Conservation (phyloP, 2,797 vertebrate genomes). For the Hapalemur alaotrensis region DNA sequence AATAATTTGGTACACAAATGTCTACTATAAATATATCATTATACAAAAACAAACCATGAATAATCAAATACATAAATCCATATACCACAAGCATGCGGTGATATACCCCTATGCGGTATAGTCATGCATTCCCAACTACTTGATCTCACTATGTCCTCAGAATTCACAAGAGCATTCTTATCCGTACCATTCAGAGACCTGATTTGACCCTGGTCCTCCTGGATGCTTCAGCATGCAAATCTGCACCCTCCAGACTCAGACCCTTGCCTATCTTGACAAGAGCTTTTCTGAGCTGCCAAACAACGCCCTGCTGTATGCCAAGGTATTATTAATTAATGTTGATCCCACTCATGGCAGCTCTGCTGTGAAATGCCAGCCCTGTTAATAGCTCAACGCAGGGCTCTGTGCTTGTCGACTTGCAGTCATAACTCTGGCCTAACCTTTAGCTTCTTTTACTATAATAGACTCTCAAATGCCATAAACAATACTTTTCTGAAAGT, state of each 20-base stretch:
- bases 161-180: neutral
- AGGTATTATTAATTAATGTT: conserved; percentile 30
- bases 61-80: neutral
- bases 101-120: neutral
- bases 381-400: neutral
- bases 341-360: neutral
- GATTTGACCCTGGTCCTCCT: neutral
- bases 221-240: neutral
- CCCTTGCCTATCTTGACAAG: neutral
- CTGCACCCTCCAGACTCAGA: neutral
- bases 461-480: neutral
- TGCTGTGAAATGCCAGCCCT: neutral
- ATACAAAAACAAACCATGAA: neutral
- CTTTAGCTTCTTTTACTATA: neutral
- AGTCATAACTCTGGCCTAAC: neutral
- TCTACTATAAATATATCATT: neutral
- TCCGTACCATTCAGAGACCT: neutral
- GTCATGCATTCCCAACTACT: neutral
- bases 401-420: neutral
- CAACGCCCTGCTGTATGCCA: neutral
- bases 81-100: neutral
- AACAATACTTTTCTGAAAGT: conserved; percentile 42
- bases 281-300: conserved; percentile 11
- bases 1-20: neutral
- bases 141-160: neutral